These are phyloP conservation scores for Drosophila vallismaia DNA, from an alignment of 2,888 invertebrate species.

Conservation along the genomic window DNA sequence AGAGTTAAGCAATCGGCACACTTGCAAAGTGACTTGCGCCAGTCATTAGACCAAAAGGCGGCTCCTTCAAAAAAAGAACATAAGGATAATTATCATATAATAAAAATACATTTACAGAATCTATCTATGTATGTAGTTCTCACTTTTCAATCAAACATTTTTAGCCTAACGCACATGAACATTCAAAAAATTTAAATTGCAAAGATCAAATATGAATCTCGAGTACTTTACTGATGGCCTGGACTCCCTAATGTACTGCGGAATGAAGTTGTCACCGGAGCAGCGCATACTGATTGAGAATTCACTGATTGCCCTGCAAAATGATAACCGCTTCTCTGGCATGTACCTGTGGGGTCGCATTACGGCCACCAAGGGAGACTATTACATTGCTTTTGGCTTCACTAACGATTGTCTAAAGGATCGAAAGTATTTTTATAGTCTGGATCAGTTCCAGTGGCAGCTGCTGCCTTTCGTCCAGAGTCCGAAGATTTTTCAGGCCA, in stretches of 20 bases:
- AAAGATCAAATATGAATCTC: constrained; percentile 78
- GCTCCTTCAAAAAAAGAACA: constrained; percentile 84
- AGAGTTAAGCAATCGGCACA: constrained; percentile 88
- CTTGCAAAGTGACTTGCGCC: constrained; percentile 90
- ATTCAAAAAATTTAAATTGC: constrained; percentile 31
- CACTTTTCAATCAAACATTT: constrained; percentile 9
- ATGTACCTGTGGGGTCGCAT: constrained; percentile 95
- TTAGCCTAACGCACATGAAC: not conserved
- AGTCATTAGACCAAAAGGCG: constrained; percentile 90
- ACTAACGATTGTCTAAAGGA: constrained; percentile 89
- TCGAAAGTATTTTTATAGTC: constrained; percentile 91
- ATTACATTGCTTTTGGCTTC: constrained; percentile 93
- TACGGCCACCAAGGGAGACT: constrained; percentile 90
- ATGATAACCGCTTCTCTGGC: constrained; percentile 92
- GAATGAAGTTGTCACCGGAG: constrained; percentile 89
- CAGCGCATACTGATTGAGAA: constrained; percentile 89
- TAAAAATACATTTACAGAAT: not conserved
- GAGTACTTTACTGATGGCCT: constrained; percentile 82
- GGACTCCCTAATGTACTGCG: constrained; percentile 85
- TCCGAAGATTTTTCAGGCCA: constrained; percentile 83
- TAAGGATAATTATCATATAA: not conserved
- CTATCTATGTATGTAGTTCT: not conserved
- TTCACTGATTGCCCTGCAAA: constrained; percentile 90
- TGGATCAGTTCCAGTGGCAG: constrained; percentile 89
- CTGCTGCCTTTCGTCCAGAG: constrained; percentile 84